These are phyloP conservation scores for Aethes cnicana DNA, from an alignment of 2,888 invertebrate genomes.

Conservation along the genomic window DNA sequence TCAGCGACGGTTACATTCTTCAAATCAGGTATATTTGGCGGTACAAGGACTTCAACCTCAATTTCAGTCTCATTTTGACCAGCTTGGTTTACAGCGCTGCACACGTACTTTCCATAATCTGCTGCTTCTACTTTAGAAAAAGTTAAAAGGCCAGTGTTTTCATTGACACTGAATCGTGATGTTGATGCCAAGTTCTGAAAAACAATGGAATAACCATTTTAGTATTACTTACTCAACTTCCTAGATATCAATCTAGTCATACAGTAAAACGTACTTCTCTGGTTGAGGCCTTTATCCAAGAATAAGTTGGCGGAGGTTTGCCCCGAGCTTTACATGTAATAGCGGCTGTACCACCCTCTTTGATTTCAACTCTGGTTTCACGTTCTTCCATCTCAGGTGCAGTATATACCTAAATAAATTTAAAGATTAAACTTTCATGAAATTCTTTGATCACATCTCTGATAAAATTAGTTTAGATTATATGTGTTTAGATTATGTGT, in stretches of 20 bases:
- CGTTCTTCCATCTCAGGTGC: constrained; percentile 87
- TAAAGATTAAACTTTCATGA: background rate
- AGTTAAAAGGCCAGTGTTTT: constrained; percentile 86
- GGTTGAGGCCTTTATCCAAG: constrained; percentile 90
- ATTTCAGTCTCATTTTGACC: constrained; percentile 86
- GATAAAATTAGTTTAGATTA: no score
- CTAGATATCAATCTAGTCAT: no score
- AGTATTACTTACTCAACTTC: no score
- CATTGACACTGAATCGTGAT: constrained; percentile 85
- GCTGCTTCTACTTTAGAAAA: constrained; percentile 89
- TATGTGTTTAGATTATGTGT: no score
- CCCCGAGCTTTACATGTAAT: constrained; percentile 90
- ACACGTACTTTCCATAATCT: constrained; percentile 91
- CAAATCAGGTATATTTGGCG: constrained; percentile 90
- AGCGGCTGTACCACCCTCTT: constrained; percentile 90
- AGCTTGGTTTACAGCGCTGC: constrained; percentile 90
- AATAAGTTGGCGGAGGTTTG: constrained; percentile 91
- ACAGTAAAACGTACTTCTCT: constrained; percentile 71
- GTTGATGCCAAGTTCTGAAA: constrained; percentile 86
- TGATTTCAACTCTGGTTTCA: constrained; percentile 84
- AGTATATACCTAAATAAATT: constrained; percentile 84
- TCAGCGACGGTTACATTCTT: constrained; percentile 87
- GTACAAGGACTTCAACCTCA: constrained; percentile 87
- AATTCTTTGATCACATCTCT: background rate
- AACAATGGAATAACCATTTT: no score